These are phyloP conservation scores for Palythoa heliodiscus DNA, from an alignment of 92 coral and sea anemone genomes.

Conservation along the genomic window DNA sequence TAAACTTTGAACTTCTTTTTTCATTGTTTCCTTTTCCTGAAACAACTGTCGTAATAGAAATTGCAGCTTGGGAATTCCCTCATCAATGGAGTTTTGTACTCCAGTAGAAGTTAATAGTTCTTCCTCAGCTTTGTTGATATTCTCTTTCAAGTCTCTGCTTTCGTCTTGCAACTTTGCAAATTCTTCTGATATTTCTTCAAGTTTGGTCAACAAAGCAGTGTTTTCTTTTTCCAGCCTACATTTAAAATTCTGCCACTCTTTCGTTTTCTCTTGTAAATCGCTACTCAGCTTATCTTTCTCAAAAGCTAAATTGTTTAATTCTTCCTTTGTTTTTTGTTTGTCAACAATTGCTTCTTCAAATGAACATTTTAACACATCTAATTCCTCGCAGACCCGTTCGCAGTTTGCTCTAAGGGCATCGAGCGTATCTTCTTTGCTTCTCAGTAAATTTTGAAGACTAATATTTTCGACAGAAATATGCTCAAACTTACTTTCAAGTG, in stretches of 20 bases:
- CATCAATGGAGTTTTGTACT: constrained; percentile 13
- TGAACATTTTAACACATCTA: constrained; percentile 6
- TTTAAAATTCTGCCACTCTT: constrained; percentile 19
- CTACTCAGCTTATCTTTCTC: constrained; percentile 5
- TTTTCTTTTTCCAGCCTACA: constrained; percentile 34
- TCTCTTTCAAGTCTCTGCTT: constrained; percentile 40
- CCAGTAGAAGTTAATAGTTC: constrained; percentile 34
- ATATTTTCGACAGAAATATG: neutral
- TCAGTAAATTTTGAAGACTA: constrained; percentile 6
- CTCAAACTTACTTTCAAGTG: constrained; percentile 47
- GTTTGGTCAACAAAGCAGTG: neutral
- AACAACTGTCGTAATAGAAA: neutral
- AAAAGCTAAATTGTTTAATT: neutral
- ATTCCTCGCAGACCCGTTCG: constrained; percentile 36
- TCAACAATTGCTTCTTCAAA: constrained; percentile 33
- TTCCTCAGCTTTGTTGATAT: constrained; percentile 20
- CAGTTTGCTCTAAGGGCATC: constrained; percentile 31
- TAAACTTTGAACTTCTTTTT: constrained; percentile 2
- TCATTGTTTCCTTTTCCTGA: neutral
- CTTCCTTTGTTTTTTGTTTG: constrained; percentile 29
- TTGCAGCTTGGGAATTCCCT: neutral
- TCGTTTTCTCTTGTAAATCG: constrained; percentile 43
- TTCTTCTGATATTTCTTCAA: constrained; percentile 39
- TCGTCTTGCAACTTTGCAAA: constrained; percentile 57
- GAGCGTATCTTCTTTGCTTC: constrained; percentile 27